Evolutionary conservation across 2,113 vertebrate genomes (phyloP), one percentile per base, ranked within the genome.

Genomic region (Prionailurus viverrinus): DNA sequence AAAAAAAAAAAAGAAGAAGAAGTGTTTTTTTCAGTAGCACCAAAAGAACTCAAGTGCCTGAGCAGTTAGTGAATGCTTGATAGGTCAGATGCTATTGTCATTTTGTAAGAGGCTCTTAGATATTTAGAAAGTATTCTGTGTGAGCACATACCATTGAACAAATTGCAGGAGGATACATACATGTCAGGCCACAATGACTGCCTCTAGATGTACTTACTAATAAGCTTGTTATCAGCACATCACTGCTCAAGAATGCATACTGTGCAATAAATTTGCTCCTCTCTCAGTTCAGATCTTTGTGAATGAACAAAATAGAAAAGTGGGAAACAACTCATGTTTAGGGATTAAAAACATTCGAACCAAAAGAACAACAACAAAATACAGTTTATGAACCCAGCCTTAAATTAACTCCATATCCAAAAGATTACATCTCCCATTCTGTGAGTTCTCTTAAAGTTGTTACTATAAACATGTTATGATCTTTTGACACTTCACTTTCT

Each of bases 401-500:
- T 58, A 68, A 83, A n/a, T 78, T 86, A 73, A 88, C 0, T 0
- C 11, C 19, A 39, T 63, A 81, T 89, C 10, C 6, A 76, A 93
- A 92, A 83, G 51, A 73, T 92, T 71, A 8, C 4, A 4, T 83
- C 68, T 94, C 14, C 27, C 63, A n/a, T 86, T 79, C 25, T 55
- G 48, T 92, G 61, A 92, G 16, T 82, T 86, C 31, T 69, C 68
- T 86, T 86, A 33, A 95, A 92, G 63, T 96, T 74, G 27, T 41
- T 93, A 29, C 33, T 63, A 4, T 86, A 45, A 63, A 29, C 65
- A 61, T 73, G 6, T 79, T 91, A 61, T 92, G 58, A 78, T 81
- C 81, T 73, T 93, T 86, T 81, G 55, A 33, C 21, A 79, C 8
- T 92, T 97, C 76, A 74, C 96, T 97, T 98, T 97, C 76, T 97